Percentiles rank a stretch among this genome's conserved stretches.
Conservation (phyloP, 1,140 invertebrate genomes). For the Cataglyphis hispanica region DNA sequence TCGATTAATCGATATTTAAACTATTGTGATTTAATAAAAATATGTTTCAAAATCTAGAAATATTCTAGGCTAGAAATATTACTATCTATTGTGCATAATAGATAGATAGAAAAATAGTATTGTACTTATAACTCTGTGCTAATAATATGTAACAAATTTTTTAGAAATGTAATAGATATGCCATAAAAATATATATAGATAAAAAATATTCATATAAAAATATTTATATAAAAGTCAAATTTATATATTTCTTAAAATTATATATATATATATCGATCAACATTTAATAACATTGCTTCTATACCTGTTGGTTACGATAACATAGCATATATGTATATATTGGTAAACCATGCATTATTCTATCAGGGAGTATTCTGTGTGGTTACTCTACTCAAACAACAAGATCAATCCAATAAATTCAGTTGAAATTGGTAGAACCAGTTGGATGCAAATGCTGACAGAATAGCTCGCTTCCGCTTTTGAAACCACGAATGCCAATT, state of each 20-base stretch:
- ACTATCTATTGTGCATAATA: neutral
- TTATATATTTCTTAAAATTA: neutral
- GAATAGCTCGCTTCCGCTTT: conserved; percentile 52
- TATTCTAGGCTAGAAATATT: no score
- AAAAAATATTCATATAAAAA: conserved; percentile 2
- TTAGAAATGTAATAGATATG: neutral
- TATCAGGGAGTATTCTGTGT: conserved; percentile 42
- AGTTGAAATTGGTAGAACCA: conserved; percentile 53
- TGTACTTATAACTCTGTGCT: neutral
- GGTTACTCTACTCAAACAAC: conserved; percentile 56
- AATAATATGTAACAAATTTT: neutral
- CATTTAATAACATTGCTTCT: conserved; percentile 8
- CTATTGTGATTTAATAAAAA: neutral
- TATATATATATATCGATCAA: neutral
- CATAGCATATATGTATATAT: neutral
- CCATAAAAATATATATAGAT: neutral
- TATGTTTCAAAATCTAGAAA: neutral
- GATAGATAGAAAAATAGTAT: neutral
- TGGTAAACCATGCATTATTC: conserved; percentile 53
- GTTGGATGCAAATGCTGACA: conserved; percentile 31
- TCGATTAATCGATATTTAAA: neutral
- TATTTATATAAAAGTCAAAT: neutral
- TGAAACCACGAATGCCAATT: conserved; percentile 53
- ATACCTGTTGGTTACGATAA: conserved; percentile 20
- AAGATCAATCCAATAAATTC: conserved; percentile 59